Base-by-base conservation (phyloP, 2,797 vertebrate genomes). In the Pipistrellus pipistrellus region DNA sequence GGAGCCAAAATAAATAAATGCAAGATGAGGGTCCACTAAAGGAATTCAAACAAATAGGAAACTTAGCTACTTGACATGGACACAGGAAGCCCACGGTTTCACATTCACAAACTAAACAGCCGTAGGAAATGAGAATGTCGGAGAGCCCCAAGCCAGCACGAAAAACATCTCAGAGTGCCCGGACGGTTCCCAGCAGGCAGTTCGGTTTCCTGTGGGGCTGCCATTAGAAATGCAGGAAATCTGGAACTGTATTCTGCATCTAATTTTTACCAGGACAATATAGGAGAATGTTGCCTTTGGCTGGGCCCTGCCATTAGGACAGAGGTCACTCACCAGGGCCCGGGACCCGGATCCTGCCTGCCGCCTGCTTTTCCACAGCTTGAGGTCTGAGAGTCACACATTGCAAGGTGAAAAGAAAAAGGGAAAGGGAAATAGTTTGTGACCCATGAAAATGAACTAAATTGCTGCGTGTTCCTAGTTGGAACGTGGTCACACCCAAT, bases 11-110 rank as follows among this genome's bases (percentile, higher is more conserved):
- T 87, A 89, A 95, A 96, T 86, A 94, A 93, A 95, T 44, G 88
- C 32, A 73, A 87, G 59, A 64, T 76, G 77, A 95, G 83, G 57
- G 41, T 38, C 75, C 66, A 86, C 83, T 80, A 94, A 86, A 90
- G 41, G 64, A 95, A 93, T 83, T 95, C 55, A 96, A 91, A 92
- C 89, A 97, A 95, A 93, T 88, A 86, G 46, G 86, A 68, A 95
- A 88, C 84, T 30, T 30, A 77, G 94, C 91, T 92, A 77, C 83
- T 95, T 86, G 51, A 91, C 84, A 53, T 55, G 89, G 82, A 95
- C 88, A 90, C 83, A 88, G 91, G 96, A 96, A 94, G 88, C 88
- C 32, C 76, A 84, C 14, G 21, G 84, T 77, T 96, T 93, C 88
- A 76, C 53, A 84, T 90, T 86, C 83, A 59, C 76, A 84, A 90